Conservation (phyloP, 1,140 invertebrate species). For the Aethina tumida region DNA sequence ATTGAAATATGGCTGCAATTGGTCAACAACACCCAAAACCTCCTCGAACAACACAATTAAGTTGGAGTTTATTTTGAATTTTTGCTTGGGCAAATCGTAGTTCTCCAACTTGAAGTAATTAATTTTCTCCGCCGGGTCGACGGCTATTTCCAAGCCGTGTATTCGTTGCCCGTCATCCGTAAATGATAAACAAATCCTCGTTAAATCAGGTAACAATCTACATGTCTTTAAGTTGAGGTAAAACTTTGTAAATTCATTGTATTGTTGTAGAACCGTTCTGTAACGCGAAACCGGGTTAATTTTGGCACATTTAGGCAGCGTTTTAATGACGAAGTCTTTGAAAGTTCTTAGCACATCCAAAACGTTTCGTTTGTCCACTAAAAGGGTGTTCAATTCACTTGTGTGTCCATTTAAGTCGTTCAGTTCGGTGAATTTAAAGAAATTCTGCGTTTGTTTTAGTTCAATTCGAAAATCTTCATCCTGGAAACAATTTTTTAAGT, state of each 20-base stretch:
- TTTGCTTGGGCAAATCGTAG: conserved; percentile 20
- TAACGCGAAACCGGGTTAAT: conserved; percentile 19
- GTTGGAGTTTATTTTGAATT: conserved; percentile 11
- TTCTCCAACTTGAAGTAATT: conserved; percentile 19
- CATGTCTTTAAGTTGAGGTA: conserved; percentile 23
- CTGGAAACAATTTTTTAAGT: conserved; percentile 11
- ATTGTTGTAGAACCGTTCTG: conserved; percentile 23
- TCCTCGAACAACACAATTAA: conserved; percentile 21
- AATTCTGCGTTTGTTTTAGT: conserved; percentile 3
- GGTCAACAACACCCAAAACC: conserved; percentile 19
- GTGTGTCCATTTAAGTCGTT: background rate
- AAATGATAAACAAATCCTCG: conserved; percentile 12
- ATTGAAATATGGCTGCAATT: conserved; percentile 37
- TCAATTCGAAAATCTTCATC: conserved; percentile 7
- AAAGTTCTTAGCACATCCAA: conserved; percentile 11
- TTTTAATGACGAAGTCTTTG: conserved; percentile 9
- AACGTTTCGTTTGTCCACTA: conserved; percentile 4
- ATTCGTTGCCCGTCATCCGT: conserved; percentile 16
- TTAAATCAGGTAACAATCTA: conserved; percentile 22
- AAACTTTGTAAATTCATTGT: conserved; percentile 25
- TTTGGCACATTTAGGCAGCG: conserved; percentile 4
- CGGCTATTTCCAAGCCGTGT: conserved; percentile 16
- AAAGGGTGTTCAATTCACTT: conserved; percentile 6
- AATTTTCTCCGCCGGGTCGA: conserved; percentile 15
- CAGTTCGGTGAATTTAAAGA: background rate